A percentile compares a stretch with the other conserved stretches of the same genome.
phyloP scores from a whole-genome alignment of 2,797 vertebrate species.

The Mycteria americana region DNA sequence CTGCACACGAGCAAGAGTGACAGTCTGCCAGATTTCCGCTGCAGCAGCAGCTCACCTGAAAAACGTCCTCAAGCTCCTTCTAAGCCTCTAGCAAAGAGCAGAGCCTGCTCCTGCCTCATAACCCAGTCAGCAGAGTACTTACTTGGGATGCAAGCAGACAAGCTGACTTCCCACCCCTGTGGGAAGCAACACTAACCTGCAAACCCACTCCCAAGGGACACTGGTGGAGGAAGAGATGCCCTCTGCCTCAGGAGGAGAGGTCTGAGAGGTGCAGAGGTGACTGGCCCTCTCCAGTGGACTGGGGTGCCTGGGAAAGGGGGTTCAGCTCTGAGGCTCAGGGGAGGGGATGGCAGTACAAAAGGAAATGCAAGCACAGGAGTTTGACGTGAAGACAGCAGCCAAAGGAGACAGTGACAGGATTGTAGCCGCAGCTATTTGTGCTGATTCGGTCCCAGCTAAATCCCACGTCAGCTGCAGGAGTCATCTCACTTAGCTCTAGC shows the following conservation, averaged over 20 bases:
- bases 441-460: background rate
- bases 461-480: background rate
- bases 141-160: background rate
- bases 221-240: background rate
- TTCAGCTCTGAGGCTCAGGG: background rate
- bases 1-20: background rate
- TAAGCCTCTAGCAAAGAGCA: background rate
- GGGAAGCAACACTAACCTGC: background rate
- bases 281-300: background rate
- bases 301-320: accelerated
- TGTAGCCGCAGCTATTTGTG: background rate
- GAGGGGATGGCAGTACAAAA: background rate
- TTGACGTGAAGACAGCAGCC: background rate
- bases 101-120: background rate
- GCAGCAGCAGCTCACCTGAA: background rate
- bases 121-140: background rate
- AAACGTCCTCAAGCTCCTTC: background rate
- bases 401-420: background rate
- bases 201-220: background rate
- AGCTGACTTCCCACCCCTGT: background rate
- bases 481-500: background rate
- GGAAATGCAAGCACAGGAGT: background rate
- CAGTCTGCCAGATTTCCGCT: background rate
- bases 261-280: background rate
- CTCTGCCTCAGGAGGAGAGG: background rate